phyloP scores from a whole-genome alignment of 1,140 invertebrate species.

The Amphibalanus amphitrite region DNA sequence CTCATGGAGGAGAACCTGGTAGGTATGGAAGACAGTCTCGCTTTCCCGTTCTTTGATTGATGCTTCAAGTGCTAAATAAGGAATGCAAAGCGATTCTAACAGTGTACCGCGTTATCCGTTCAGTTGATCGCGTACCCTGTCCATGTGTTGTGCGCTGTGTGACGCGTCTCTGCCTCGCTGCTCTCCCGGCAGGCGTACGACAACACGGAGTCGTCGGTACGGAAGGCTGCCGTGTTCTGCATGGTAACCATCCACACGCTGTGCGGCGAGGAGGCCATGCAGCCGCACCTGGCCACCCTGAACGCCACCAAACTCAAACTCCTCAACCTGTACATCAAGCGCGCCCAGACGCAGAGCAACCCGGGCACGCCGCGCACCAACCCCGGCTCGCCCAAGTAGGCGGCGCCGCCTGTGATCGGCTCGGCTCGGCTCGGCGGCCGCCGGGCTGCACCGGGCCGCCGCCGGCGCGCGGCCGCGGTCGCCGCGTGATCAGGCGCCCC shows the following conservation, averaged over 20 bases:
- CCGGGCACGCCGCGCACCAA: constrained; percentile 18
- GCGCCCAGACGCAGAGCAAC: constrained; percentile 27
- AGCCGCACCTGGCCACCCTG: constrained; percentile 54
- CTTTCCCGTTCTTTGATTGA: no score
- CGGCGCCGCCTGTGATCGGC: constrained; percentile 7
- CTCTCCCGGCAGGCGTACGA: constrained; percentile 54
- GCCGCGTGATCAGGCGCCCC: no score
- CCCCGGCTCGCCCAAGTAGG: constrained; percentile 17
- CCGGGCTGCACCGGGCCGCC: not conserved
- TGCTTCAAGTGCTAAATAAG: no score
- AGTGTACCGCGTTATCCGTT: no score
- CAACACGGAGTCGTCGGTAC: constrained; percentile 63
- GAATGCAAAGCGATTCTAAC: no score
- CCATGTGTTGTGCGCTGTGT: no score
- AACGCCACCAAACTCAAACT: constrained; percentile 68
- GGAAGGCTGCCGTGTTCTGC: constrained; percentile 86
- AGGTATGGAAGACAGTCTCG: no score
- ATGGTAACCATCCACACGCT: constrained; percentile 79
- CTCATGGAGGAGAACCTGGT: no score
- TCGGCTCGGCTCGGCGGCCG: not conserved
- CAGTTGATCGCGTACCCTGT: no score
- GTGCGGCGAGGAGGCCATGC: constrained; percentile 62
- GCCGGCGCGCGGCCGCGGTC: not conserved
- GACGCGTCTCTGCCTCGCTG: constrained; percentile 9
- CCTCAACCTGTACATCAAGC: constrained; percentile 51